A percentile compares a stretch with the other conserved stretches of the same genome.
These are phyloP conservation scores for Cosmia trapezina DNA, from an alignment of 2,888 invertebrate genomes.

Conservation along the genomic window DNA sequence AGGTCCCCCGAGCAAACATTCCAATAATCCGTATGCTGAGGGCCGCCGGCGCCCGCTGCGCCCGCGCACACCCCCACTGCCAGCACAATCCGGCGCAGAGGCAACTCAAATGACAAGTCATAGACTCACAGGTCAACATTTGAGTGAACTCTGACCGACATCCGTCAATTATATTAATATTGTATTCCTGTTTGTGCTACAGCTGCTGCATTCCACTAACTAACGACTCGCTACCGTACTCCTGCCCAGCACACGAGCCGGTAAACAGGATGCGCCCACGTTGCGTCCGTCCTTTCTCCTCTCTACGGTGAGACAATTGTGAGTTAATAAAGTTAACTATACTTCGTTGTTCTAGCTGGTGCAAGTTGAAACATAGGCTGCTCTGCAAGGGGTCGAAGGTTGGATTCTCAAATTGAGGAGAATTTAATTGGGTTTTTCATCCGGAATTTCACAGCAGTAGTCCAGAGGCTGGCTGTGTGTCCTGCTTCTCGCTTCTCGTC, in stretches of 20 bases:
- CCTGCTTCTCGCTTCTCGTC: too few relatives aligned
- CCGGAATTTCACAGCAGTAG: not conserved
- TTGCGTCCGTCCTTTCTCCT: not conserved
- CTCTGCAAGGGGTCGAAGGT: not conserved
- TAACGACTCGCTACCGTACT: conserved; percentile 22
- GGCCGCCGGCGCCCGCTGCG: too few relatives aligned
- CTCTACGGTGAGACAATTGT: conserved; percentile 12
- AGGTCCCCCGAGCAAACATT: not conserved
- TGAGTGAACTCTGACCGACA: conserved; percentile 19
- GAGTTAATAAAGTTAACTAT: not conserved
- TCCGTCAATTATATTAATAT: conserved; percentile 23
- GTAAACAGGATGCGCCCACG: conserved; percentile 49
- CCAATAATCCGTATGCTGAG: not conserved
- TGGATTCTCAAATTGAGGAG: not conserved
- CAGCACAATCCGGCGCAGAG: not conserved
- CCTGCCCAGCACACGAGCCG: not conserved
- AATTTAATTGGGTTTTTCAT: not conserved
- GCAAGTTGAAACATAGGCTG: too few relatives aligned
- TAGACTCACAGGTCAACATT: too few relatives aligned
- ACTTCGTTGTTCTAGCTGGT: not conserved
- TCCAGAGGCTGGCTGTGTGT: too few relatives aligned
- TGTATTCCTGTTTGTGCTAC: conserved; percentile 30
- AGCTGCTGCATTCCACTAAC: too few relatives aligned
- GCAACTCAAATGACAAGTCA: not conserved
- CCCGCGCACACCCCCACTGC: too few relatives aligned